Base-by-base conservation (phyloP, 2,113 vertebrate genomes). In the Castor canadensis region DNA sequence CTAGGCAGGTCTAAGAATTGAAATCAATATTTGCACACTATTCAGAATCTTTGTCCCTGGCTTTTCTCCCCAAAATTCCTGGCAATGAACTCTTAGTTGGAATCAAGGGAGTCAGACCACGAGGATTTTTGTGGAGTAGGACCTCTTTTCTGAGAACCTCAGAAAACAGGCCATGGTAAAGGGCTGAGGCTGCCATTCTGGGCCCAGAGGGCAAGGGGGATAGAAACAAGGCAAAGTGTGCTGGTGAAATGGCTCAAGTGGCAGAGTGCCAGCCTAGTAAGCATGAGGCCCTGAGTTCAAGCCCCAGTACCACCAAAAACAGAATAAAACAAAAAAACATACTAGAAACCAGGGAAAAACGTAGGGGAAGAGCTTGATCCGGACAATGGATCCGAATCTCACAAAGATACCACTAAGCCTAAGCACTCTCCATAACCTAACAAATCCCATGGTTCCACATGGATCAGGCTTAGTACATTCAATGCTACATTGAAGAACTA, bases 1-100 rank as follows among this genome's bases (percentile, higher is more conserved):
- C 17, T 47, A 73, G 64, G 76, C 32, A 93, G 66, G 43, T 64
- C 56, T 38, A 84, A 66, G 56, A 60, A 69, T 76, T 16, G 81
- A 89, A 16, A 49, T 92, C 85, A 92, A 60, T 92, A 94, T 83
- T 89, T 94, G 54, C 47, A 86, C 20, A 49, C 54, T 72, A 54
- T 92, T 83, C 69, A 54, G 73, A 87, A 56, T 24, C 40, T 89
- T 16, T 69, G 15, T 40, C 35, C 52, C 73, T 52, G 38, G 30
- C 6, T 66, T 49, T 69, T 73, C 80, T 87, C 69, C 89, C 35
- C 62, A 87, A 76, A 90, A 49, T 9, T 90, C 69, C 47, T 43
- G 20, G 67, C 15, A 58, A 13, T 35, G 30, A 20, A 85, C 67
- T 62, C 38, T 91, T 62, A 15, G 40, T 62, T 83, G 9, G 80